Percentiles rank a stretch among this genome's conserved stretches.
Evolutionary conservation across 1,140 invertebrate genomes (phyloP).

Genomic region (Panulirus ornatus): DNA sequence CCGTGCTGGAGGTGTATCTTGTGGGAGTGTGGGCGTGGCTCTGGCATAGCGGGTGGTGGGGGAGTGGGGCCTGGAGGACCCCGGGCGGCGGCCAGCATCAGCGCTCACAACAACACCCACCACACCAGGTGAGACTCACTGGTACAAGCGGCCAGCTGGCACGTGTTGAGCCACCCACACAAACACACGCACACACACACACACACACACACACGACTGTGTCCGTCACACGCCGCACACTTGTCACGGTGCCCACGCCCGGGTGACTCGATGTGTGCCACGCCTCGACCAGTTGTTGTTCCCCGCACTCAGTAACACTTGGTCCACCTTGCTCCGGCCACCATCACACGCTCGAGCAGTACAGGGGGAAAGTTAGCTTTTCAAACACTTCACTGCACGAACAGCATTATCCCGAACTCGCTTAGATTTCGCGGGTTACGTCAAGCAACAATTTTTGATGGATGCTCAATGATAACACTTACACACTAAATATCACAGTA

Average conservation of each 20-base stretch:
- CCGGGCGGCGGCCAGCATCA: conserved; percentile 69
- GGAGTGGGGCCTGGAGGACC: conserved; percentile 71
- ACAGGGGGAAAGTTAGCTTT: too few relatives aligned
- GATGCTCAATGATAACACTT: conserved; percentile 47
- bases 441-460: conserved; percentile 49
- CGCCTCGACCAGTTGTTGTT: not conserved
- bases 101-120: conserved; percentile 44
- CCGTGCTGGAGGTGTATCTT: conserved; percentile 71
- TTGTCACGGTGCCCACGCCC: too few relatives aligned
- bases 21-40: conserved; percentile 70
- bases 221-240: not conserved
- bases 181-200: too few relatives aligned
- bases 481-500: conserved; percentile 65
- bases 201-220: not conserved
- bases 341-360: not conserved
- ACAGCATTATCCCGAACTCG: too few relatives aligned
- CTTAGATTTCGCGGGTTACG: too few relatives aligned
- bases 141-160: conserved; percentile 25
- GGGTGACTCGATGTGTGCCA: too few relatives aligned
- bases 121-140: conserved; percentile 26
- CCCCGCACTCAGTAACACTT: not conserved
- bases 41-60: conserved; percentile 62
- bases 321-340: not conserved
- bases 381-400: too few relatives aligned
- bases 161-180: too few relatives aligned